Evolutionary conservation across 1,140 invertebrate species (phyloP), one percentile per base, ranked within the genome.

Genomic region (Babylonia areolata): DNA sequence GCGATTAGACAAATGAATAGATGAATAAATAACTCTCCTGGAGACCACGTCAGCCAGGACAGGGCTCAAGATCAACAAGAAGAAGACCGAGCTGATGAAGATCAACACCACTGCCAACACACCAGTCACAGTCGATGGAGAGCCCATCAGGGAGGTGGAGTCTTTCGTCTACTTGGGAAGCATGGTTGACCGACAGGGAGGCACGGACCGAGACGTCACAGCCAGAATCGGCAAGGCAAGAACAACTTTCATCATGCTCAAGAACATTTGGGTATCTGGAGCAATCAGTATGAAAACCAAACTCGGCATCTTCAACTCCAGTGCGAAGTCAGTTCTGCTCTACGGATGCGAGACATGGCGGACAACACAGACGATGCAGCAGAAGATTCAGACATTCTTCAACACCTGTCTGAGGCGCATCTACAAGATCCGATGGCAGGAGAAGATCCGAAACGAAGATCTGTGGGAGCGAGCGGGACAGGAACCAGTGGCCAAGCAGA

Each of bases 271-370:
- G 86, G 78, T 12, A n/a, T 46, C 77, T 39, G 87, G 75, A 78
- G 58, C 46, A 31, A 82, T 87, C 31, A 83, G 33, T 31, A 46
- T 83, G 23, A 42, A 31, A 46, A 88, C 83, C 23, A 88, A 88
- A 78, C 69, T 87, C n/a, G 9, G 84, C 28, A 86, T 88, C 51
- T 87, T 85, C 64, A 88, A 90, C 69, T 73, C 80, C 28, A 90
- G 88, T 75, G 86, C 89, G 11, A 86, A 89, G 39, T 84, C 86
- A 54, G 79, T 90, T 39, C 85, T 90, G 42, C 86, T 87, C 33
- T 90, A 86, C 78, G 89, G 86, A 39, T 71, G 46, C 35, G 82
- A 88, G 80, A 58, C 84, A 11, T 88, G 87, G 87, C 46, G 81
- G 42, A 77, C 0, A n/a, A 86, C 87, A 46, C 42, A 51, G n/a